Evolutionary conservation across 2,888 invertebrate genomes (phyloP), one percentile per base, ranked within the genome.

Genomic region (Drosophila mimetica): DNA sequence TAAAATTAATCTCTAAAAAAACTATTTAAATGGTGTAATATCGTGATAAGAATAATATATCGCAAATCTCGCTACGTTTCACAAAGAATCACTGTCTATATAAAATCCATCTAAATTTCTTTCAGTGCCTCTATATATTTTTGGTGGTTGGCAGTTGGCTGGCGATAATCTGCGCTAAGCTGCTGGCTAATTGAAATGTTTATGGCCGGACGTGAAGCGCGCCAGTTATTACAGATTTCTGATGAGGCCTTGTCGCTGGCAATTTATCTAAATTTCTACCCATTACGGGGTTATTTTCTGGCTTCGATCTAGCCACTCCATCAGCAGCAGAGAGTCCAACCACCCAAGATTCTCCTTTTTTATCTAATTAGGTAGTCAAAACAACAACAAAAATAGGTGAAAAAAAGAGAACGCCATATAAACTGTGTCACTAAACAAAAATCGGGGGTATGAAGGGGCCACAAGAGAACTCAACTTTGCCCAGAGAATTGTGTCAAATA

Each of bases 281-380:
- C 53, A 64, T 67, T 44, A 66, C n/a, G 4, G 34, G 3, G 25
- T 14, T 13, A 22, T 28, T 37, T 14, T n/a, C 54, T 34, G 41
- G 4, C 32, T 63, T 36, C 22, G 52, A 44, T 66, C 67, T 36
- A 42, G 22, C 16, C 67, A 44, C 64, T 64, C 41, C 18, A 64
- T 64, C 67, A 30, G 67, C 16, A n/a, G n/a, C n/a, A n/a, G 18
- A 13, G 32, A 8, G 36, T 22, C 37, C 52, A 42, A 52, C 64
- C 52, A 66, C 42, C 64, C 51, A 41, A 65, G 63, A 63, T 30
- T 50, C 37, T 28, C 22, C 20, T 5, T 36, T 48, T 48, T 70
- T 84, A 88, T 88, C 89, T 84, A 84, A 88, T 84, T 84, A 81
- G 84, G 82, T 81, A 87, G 87, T 86, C 88, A 75, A 83, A 83